Evolutionary conservation across 2,797 vertebrate genomes (phyloP), one percentile per base, ranked within the genome.

Genomic region (Danio tinwini): DNA sequence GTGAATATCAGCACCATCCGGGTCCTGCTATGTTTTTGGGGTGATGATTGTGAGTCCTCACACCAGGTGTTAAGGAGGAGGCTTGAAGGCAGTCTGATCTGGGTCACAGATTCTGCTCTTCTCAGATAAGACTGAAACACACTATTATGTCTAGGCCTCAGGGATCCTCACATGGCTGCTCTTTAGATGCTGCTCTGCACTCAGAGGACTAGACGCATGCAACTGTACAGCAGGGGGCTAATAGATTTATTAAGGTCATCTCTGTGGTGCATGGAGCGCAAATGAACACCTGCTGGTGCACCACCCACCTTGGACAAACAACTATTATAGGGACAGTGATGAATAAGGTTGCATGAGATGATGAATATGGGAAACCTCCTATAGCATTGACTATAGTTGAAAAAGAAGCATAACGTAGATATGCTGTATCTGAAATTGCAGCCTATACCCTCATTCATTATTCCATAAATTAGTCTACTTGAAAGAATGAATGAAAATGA

Each of bases 211-310:
- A 62, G 75, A 67, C 75, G 62, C 69, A 50, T 67, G 16, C 29
- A 62, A 47, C 55, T 55, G 12, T 78, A 69, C 37, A 68, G 63
- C 59, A 64, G 76, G 81, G 52, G 75, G 68, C 74, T 82, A 73
- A 78, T 59, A 82, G 62, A 53, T 74, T 74, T 74, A 79, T 78
- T 78, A 63, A 55, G 45, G 76, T 52, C 44, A 67, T 12, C 58
- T 59, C 62, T 61, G 40, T 62, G 39, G 52, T 65, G 49, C 65
- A 71, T 4, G 11, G 17, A 44, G 16, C 13, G 5, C 44, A 65
- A 52, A 45, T 45, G 40, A 69, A 45, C 55, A 47, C 65, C 67
- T 64, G 65, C 65, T 70, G 64, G 49, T 29, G 49, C 4, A 53
- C 80, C 37, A 76, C 49, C 49, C 63, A 75, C 42, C 7, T 13